Base-by-base conservation (phyloP, 2,797 vertebrate genomes). In the Diplodus sargus region DNA sequence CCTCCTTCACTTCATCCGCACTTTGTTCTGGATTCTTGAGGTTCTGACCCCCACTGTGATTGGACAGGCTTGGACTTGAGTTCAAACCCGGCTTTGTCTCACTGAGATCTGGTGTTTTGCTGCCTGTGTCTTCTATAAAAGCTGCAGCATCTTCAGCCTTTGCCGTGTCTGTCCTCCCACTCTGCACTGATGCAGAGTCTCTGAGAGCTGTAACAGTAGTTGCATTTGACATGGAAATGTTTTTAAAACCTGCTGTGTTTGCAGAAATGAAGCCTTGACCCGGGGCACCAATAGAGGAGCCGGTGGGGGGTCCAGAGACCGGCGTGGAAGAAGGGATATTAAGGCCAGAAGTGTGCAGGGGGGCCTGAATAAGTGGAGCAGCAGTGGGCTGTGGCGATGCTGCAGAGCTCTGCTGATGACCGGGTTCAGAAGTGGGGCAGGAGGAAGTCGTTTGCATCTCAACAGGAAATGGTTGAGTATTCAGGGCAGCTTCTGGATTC, bases 281-380 rank as follows among this genome's bases (percentile, higher is more conserved):
- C 70, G 69, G 70, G 72, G 14, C 62, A 28, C 54, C 3, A 30
- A 70, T 72, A 69, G 82, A 72, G 7, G 70, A 73, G 57, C 17
- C 22, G 5, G 63, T 13, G 34, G 85, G 72, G 59, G 72, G 20
- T 47, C 22, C 57, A 73, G 63, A 62, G 52, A 58, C 25, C 6
- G 66, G 10, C 3, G 57, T 30, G 23, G 56, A 49, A 16, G 81
- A 58, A 3, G 69, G n/a, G 23, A 20, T 47, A 79, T 79, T 63
- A 48, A 81, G 82, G 79, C 56, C 85, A 80, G 81, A 79, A 65
- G 67, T 25, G 23, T 47, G 81, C 15, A 15, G 77, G 78, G 78
- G 83, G 68, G 17, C 43, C 14, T 66, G 51, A 70, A 70, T 42
- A 79, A 79, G 45, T 3, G 48, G 62, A 56, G 64, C 68, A 64